Conservation (phyloP, 2,888 invertebrate genomes). For the Dicranocentrus wangi region DNA sequence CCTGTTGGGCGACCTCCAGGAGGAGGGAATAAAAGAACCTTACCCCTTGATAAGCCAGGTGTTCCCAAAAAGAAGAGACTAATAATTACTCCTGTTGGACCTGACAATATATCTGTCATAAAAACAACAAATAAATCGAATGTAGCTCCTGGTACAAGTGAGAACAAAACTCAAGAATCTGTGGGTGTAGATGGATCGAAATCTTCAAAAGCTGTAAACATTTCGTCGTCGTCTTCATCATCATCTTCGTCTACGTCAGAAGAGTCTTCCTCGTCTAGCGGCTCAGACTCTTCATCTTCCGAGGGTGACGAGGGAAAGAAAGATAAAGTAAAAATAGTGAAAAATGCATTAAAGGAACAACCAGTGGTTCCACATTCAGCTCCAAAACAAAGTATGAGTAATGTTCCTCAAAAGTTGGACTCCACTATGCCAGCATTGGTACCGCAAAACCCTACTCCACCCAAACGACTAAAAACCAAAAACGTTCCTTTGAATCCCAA, state of each 20-base stretch:
- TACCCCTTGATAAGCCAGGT: background rate
- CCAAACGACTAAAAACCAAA: slow-evolving; percentile 69
- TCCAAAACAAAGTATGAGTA: slow-evolving; percentile 4
- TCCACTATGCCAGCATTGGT: slow-evolving; percentile 15
- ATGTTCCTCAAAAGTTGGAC: slow-evolving; percentile 24
- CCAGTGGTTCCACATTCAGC: no score
- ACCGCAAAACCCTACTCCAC: slow-evolving; percentile 23
- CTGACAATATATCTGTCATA: slow-evolving; percentile 17
- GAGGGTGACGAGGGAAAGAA: slow-evolving; percentile 47
- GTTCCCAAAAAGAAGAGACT: slow-evolving; percentile 31
- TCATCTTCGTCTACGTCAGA: slow-evolving; percentile 65
- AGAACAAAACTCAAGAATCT: background rate
- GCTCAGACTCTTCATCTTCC: slow-evolving; percentile 40
- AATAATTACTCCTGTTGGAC: slow-evolving; percentile 21
- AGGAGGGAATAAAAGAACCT: slow-evolving; percentile 13
- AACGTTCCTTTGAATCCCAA: slow-evolving; percentile 72
- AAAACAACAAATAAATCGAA: background rate
- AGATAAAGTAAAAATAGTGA: background rate
- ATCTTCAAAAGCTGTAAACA: background rate
- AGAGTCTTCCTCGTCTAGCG: slow-evolving; percentile 64
- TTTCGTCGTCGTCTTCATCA: slow-evolving; percentile 60
- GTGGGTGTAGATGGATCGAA: background rate
- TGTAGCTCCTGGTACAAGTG: background rate
- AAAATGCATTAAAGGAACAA: background rate
- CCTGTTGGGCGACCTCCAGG: slow-evolving; percentile 57